Evolutionary conservation across 2,888 invertebrate genomes (phyloP).

Genomic region (Altica lythri): DNA sequence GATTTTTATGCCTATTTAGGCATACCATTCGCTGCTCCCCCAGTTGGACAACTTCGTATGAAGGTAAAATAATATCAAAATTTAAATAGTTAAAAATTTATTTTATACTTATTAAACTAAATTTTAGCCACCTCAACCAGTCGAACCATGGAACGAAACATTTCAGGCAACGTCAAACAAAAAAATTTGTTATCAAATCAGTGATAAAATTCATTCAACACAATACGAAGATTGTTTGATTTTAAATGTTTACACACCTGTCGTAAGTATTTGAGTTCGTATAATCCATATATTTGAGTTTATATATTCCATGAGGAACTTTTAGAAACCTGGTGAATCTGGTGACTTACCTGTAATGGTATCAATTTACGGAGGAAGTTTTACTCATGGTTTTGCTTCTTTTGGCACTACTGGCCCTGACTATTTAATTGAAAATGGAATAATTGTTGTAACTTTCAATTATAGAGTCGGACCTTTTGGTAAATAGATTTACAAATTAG

Average conservation of each 20-base stretch:
- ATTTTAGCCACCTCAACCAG: conserved; percentile 23
- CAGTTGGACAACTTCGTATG: conserved; percentile 20
- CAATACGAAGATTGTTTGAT: conserved; percentile 22
- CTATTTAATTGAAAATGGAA: conserved; percentile 63
- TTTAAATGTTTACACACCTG: conserved; percentile 29
- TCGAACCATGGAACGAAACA: conserved; percentile 12
- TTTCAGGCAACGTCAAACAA: conserved; percentile 17
- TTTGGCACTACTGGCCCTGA: conserved; percentile 9
- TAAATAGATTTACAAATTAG: conserved; percentile 57
- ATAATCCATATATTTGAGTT: too few relatives aligned
- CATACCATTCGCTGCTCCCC: conserved; percentile 22
- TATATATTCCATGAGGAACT: neutral
- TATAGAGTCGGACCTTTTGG: conserved; percentile 45
- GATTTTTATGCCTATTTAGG: conserved; percentile 18
- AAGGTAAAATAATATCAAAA: conserved; percentile 1
- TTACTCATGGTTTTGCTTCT: conserved; percentile 35
- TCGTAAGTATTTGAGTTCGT: conserved; percentile 30
- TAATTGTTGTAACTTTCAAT: conserved; percentile 43
- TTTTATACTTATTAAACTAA: neutral
- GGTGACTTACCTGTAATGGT: conserved; percentile 36
- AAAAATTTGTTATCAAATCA: conserved; percentile 23
- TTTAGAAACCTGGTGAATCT: conserved; percentile 18
- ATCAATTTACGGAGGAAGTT: conserved; percentile 55
- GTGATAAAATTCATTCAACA: conserved; percentile 8
- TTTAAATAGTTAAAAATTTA: neutral